Evolutionary conservation across 2,797 vertebrate species (phyloP).

Genomic region (Enteromius trimaculatus): DNA sequence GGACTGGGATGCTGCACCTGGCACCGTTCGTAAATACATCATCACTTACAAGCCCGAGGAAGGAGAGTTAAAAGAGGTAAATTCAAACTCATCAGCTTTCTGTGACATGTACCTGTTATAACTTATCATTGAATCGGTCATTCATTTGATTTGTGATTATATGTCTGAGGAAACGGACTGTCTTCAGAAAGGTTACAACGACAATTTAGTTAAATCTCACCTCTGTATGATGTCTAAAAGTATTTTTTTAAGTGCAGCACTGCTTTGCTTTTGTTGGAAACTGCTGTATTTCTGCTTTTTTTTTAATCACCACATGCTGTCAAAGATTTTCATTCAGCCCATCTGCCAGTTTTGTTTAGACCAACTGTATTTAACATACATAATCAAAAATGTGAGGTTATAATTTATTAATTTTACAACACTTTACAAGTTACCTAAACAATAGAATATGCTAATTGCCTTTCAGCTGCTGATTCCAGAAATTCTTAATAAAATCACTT

Average conservation of each 20-base stretch:
- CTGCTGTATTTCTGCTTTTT: neutral
- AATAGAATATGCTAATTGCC: neutral
- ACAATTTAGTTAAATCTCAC: neutral
- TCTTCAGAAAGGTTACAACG: neutral
- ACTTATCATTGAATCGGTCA: neutral
- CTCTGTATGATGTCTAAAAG: neutral
- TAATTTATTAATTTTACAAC: neutral
- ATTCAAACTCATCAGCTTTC: constrained; percentile 32
- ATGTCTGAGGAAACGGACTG: too few species aligned
- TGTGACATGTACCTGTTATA: too few species aligned
- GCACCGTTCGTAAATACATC: constrained; percentile 87
- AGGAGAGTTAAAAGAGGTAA: constrained; percentile 89
- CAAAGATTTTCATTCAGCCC: neutral
- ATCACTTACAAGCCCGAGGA: constrained; percentile 87
- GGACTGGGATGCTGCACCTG: constrained; percentile 90
- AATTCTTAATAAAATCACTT: neutral
- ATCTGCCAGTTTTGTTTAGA: neutral
- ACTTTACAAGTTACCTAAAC: neutral
- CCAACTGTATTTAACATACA: neutral
- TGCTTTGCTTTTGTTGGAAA: neutral
- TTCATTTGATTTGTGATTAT: neutral
- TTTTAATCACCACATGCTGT: neutral
- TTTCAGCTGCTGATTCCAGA: neutral
- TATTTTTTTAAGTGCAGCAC: neutral
- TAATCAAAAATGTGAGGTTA: neutral